Evolutionary conservation across 2,888 invertebrate species (phyloP), one percentile per base, ranked within the genome.

Genomic region (Cryptus viduatorius): DNA sequence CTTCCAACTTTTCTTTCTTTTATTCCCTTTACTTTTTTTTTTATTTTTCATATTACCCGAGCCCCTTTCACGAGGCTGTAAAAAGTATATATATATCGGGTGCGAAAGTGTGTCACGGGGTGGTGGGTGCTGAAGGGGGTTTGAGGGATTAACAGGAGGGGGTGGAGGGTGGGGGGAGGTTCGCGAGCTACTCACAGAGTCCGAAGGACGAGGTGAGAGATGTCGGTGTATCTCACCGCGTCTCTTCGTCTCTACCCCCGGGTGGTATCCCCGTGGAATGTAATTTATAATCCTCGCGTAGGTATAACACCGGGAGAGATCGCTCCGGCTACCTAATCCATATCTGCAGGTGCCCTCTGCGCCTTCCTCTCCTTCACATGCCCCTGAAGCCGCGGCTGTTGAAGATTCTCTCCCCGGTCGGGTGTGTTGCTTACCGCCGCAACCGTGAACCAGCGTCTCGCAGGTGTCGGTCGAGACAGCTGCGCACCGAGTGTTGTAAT

Each of bases 391-490:
- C 31, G 59, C 24, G 29, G 59, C 59, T 5, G 59, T 31, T 2
- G 59, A 61, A 31, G 59, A 61, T 61, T 24, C 29, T 31, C 37
- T 37, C 37, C 14, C 31, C 4, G n/a, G 29, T 61, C 29, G 24
- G 59, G 59, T 14, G 59, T 37, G 37, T 37, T 37, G 37, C 37
- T 37, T 37, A 37, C 37, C 37, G 59, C 59, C n/a, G 12, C 29
- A 61, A 29, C 14, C 80, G 48, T 65, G 37, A 50, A 53, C 1
- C 37, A 64, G 79, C 67, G 48, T 56, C 85, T 77, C 79, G 79
- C 85, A 85, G 83, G 83, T 85, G 85, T 67, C 77, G 78, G 65
- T 37, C 64, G 77, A 80, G 80, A 77, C 85, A 83, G 85, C 83
- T 83, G 76, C 37, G 73, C 83, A 48, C 83, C 83, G 80, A 83